Conservation (phyloP, 2,113 vertebrate genomes). For the Rhynchomys soricoides region DNA sequence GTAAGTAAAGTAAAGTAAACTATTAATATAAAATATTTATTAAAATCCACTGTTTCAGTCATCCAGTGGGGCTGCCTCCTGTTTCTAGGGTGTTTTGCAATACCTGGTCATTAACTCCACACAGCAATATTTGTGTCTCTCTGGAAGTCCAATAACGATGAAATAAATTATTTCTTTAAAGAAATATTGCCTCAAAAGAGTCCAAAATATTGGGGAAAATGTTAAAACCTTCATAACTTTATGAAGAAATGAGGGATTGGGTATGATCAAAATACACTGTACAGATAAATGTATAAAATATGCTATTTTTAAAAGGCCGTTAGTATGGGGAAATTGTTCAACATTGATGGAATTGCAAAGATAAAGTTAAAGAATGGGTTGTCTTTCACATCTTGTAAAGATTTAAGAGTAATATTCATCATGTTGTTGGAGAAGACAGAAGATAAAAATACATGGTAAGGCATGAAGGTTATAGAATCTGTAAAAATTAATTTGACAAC, state of each 20-base stretch:
- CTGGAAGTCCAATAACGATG: neutral
- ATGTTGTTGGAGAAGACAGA: neutral
- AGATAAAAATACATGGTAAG: neutral
- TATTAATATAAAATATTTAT: neutral
- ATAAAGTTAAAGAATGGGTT: neutral
- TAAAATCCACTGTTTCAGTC: neutral
- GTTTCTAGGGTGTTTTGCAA: too few species aligned
- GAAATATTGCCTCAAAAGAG: neutral
- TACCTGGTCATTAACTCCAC: neutral
- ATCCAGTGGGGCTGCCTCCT: neutral
- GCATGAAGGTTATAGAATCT: neutral
- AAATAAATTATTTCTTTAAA: neutral
- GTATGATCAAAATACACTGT: neutral
- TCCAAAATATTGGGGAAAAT: neutral
- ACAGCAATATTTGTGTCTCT: neutral
- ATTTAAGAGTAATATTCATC: neutral
- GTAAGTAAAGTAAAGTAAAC: neutral
- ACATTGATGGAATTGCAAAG: neutral
- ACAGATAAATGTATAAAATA: neutral
- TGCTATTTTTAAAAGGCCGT: neutral
- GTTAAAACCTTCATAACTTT: neutral
- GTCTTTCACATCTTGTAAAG: neutral
- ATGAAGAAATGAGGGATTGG: neutral
- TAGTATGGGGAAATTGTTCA: neutral
- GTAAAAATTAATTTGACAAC: neutral